Evolutionary conservation across 2,888 invertebrate genomes (phyloP), one percentile per base, ranked within the genome.

Genomic region (Tortrix viridana): DNA sequence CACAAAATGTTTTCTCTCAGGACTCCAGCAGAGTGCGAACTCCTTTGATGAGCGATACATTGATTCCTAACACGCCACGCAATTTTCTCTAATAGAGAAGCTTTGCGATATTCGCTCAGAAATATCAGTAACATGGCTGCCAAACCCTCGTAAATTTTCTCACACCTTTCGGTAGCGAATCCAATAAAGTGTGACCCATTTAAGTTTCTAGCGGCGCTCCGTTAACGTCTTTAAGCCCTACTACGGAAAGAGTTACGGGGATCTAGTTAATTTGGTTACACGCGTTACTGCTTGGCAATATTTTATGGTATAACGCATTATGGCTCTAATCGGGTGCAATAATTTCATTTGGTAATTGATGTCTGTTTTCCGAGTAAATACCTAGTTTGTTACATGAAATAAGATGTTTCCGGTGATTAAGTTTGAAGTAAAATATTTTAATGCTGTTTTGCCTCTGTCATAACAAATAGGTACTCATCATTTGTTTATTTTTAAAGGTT

Each of bases 121-220:
- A 68, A 69, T 68, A 67, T 69, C 68, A 71, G 62, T 56, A 69
- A 68, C 69, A 69, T 65, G 65, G 66, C 60, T 69, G 61, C 68
- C 65, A 65, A 66, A 65, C 70, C 67, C 61, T 60, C 69, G 68
- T 70, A 70, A 73, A 71, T 71, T 58, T 62, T 37, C 68, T 67
- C 68, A 61, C 68, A 69, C 70, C 66, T 69, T 62, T 57, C 22
- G 58, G 53, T 48, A 53, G 47, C 26, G 58, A 63, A 58, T 63
- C 72, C 69, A 72, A 69, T 62, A 57, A 56, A 68, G 71, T 69
- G 69, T 74, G 72, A 74, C 62, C 69, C 65, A 74, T 74, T 71
- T 71, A 73, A 72, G 66, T 67, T 62, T 32, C 69, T 44, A 67
- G 67, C 72, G 65, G 66, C 66, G 65, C 69, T 60, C 50, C 54